Conservation (phyloP, 2,797 vertebrate genomes). For the Periophthalmus magnuspinnatus region DNA sequence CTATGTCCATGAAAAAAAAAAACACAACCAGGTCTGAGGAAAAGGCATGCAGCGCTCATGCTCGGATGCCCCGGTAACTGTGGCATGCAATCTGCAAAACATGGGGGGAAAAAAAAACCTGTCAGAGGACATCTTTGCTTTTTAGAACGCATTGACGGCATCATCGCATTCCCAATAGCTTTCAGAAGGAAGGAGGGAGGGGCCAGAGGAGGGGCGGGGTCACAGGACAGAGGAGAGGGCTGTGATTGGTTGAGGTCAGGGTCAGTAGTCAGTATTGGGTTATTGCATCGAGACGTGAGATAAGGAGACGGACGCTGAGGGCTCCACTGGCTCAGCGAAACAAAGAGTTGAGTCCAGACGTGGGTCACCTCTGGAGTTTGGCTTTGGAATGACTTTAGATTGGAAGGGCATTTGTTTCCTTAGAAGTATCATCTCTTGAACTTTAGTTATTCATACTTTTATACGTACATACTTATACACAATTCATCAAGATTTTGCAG, state of each 20-base stretch:
- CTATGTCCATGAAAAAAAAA: constrained; percentile 29
- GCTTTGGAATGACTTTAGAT: too few relatives aligned
- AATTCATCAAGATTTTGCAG: too few relatives aligned
- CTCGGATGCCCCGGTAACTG: constrained; percentile 56
- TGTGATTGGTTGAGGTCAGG: constrained; percentile 21
- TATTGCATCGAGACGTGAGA: constrained; percentile 35
- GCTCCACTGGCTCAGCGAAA: constrained; percentile 19
- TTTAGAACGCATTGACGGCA: constrained; percentile 48
- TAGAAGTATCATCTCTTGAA: too few relatives aligned
- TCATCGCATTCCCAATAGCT: constrained; percentile 67
- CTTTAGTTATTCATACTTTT: too few relatives aligned
- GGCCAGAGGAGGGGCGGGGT: not conserved
- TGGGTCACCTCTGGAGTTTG: too few relatives aligned
- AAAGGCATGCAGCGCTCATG: constrained; percentile 76
- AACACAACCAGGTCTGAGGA: constrained; percentile 28
- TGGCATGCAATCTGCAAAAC: constrained; percentile 62
- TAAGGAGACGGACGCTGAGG: constrained; percentile 23
- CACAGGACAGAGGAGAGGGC: constrained; percentile 13
- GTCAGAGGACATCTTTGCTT: constrained; percentile 47
- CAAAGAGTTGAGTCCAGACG: not conserved
- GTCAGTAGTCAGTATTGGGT: constrained; percentile 18
- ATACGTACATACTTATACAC: too few relatives aligned
- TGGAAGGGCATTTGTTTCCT: too few relatives aligned
- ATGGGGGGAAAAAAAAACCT: not conserved
- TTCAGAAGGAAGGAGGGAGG: constrained; percentile 62